Conservation (phyloP, 2,113 vertebrate genomes). For the Rattus norvegicus region DNA sequence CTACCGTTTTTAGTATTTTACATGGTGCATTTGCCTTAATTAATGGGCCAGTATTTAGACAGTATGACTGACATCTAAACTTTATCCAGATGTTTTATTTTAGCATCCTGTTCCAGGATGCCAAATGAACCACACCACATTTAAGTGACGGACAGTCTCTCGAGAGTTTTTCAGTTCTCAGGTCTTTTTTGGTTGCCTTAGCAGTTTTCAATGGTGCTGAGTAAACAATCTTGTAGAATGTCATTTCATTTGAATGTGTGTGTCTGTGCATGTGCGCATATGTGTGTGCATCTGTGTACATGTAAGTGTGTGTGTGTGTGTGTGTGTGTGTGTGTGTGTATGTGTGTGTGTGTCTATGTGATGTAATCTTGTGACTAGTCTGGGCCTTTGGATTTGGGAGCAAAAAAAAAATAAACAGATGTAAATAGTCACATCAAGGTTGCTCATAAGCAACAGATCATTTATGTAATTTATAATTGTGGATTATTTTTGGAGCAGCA, state of each 20-base stretch:
- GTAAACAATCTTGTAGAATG: not conserved
- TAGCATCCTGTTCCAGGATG: not conserved
- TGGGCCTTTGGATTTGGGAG: not conserved
- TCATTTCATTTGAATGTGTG: not conserved
- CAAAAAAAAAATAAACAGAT: not conserved
- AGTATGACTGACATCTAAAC: not conserved
- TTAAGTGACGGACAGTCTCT: not conserved
- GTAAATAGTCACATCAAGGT: not conserved
- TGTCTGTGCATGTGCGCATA: not conserved
- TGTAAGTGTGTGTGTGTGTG: fast-evolving
- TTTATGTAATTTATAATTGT: not conserved
- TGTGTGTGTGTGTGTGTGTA: not conserved
- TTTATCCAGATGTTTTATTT: not conserved
- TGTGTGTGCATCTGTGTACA: not conserved
- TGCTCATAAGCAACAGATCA: not conserved
- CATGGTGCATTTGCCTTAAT: not conserved
- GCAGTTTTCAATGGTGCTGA: not conserved
- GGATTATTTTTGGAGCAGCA: constrained; percentile 45
- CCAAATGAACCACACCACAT: not conserved
- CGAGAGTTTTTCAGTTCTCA: not conserved
- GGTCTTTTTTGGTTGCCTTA: not conserved
- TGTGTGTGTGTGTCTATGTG: not conserved
- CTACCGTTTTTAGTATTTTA: not conserved
- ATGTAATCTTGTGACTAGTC: not conserved
- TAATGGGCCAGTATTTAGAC: not conserved